phyloP scores from a whole-genome alignment of 2,888 invertebrate genomes.

The Syrphus vitripennis region DNA sequence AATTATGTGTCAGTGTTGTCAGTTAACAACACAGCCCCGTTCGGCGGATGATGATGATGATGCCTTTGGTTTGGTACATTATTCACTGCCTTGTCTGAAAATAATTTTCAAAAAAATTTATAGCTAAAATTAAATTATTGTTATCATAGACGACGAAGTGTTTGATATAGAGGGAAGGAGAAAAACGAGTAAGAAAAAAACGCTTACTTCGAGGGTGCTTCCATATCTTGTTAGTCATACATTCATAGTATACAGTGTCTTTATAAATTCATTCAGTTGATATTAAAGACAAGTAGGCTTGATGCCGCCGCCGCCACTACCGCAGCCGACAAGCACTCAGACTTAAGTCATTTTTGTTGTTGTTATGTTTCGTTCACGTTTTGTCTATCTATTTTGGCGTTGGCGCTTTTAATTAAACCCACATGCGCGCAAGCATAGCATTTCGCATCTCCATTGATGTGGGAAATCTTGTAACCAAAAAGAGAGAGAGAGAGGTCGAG shows the following conservation, averaged over 20 bases:
- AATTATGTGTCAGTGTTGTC: not conserved
- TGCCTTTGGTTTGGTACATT: constrained; percentile 34
- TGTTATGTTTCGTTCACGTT: not conserved
- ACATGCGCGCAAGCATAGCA: constrained; percentile 45
- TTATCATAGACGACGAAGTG: constrained; percentile 8
- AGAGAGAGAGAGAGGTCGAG: not conserved
- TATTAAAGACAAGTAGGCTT: constrained; percentile 35
- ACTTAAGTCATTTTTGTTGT: not conserved
- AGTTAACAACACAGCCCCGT: not conserved
- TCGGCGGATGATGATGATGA: not conserved
- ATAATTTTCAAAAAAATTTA: constrained; percentile 34
- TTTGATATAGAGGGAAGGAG: not conserved
- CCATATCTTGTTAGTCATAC: constrained; percentile 58
- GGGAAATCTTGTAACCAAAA: not conserved
- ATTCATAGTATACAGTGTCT: not conserved
- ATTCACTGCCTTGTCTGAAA: constrained; percentile 56
- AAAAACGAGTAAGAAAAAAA: constrained; percentile 18
- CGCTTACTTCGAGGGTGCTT: constrained; percentile 54
- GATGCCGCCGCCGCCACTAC: not conserved
- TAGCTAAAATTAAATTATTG: constrained; percentile 59
- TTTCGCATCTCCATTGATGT: constrained; percentile 7
- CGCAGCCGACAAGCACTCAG: not conserved
- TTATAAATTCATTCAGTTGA: constrained; percentile 24
- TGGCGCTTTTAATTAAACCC: constrained; percentile 69
- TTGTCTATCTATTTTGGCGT: constrained; percentile 29